Conservation (phyloP, 2,888 invertebrate genomes). For the Sesamia inferens region DNA sequence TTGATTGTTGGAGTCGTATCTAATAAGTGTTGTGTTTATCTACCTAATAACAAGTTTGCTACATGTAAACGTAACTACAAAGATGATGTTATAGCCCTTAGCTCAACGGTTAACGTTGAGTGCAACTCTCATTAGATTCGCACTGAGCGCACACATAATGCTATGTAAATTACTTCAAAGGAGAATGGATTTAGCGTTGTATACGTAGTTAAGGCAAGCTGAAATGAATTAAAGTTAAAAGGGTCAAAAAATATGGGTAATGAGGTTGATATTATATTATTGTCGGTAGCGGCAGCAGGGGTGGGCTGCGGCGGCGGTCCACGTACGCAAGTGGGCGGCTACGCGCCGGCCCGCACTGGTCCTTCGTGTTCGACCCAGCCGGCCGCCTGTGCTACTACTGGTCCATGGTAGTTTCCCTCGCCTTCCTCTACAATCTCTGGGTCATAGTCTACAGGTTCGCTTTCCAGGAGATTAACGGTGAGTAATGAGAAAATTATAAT, state of each 20-base stretch:
- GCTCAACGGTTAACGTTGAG: slow-evolving; percentile 50
- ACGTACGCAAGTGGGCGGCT: slow-evolving; percentile 91
- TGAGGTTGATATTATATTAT: slow-evolving; percentile 60
- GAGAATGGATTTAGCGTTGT: slow-evolving; percentile 55
- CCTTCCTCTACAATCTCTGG: slow-evolving; percentile 99
- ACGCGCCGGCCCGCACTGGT: slow-evolving; percentile 94
- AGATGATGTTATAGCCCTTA: slow-evolving; percentile 27
- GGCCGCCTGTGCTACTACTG: slow-evolving; percentile 99
- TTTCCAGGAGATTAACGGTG: slow-evolving; percentile 98
- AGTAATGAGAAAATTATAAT: slow-evolving; percentile 75
- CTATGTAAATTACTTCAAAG: slow-evolving; percentile 60
- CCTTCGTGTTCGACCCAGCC: slow-evolving; percentile 99
- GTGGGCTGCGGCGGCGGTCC: slow-evolving; percentile 89
- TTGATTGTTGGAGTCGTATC: slow-evolving; percentile 21
- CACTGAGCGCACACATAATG: slow-evolving; percentile 46
- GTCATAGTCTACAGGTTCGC: slow-evolving; percentile 99
- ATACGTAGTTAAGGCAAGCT: slow-evolving; percentile 47
- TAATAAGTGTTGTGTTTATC: slow-evolving; percentile 30
- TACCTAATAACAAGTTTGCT: slow-evolving; percentile 8
- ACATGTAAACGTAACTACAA: slow-evolving; percentile 8
- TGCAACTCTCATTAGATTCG: slow-evolving; percentile 60
- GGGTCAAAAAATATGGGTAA: slow-evolving; percentile 47
- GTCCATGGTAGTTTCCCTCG: slow-evolving; percentile 98
- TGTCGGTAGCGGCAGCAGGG: slow-evolving; percentile 82
- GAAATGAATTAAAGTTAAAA: slow-evolving; percentile 51